A percentile compares a stretch with the other conserved stretches of the same genome.
Conservation (phyloP, 2,113 vertebrate species). For the Ammodytes marinus region DNA sequence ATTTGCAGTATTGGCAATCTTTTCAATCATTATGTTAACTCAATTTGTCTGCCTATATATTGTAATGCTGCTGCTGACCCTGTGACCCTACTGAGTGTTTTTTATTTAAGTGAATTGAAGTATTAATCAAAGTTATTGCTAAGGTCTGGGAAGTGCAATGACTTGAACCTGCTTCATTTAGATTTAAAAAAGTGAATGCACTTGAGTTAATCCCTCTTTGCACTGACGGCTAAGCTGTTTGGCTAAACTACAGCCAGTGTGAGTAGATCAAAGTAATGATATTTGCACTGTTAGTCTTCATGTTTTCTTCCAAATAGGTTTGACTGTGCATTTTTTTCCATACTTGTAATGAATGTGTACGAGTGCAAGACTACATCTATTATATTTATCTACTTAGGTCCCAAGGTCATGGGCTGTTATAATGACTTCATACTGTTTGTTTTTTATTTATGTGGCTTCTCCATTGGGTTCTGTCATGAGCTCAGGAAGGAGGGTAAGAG, state of each 20-base stretch:
- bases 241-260: background rate
- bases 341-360: background rate
- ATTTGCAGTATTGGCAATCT: background rate
- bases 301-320: background rate
- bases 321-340: background rate
- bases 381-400: background rate
- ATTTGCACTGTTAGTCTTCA: background rate
- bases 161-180: background rate
- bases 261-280: background rate
- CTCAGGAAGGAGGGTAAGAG: conserved; percentile 53
- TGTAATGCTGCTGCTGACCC: no score
- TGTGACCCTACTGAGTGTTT: no score
- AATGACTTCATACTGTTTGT: background rate
- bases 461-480: conserved; percentile 29
- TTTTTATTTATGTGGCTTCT: background rate
- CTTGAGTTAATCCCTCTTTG: background rate
- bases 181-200: background rate
- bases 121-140: background rate
- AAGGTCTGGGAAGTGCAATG: background rate
- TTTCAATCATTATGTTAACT: background rate
- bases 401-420: background rate
- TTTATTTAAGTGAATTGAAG: background rate
- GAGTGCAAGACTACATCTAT: background rate
- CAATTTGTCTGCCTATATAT: no score
- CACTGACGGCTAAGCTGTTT: background rate